Conservation (phyloP, 2,888 invertebrate genomes). For the Phaedon cochleariae region DNA sequence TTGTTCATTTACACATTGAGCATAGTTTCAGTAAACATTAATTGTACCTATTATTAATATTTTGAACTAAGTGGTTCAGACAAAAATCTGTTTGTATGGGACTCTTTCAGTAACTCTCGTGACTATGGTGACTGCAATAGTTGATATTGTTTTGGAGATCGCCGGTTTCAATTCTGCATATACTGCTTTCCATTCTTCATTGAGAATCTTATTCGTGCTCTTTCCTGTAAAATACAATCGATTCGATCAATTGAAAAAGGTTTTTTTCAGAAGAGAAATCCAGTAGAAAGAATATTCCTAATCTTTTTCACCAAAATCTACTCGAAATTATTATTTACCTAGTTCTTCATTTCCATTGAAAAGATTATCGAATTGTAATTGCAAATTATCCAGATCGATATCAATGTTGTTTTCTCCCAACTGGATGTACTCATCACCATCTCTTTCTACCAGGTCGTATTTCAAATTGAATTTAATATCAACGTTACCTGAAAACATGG, state of each 20-base stretch:
- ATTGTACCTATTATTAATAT: not conserved
- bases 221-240: not conserved
- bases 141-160: not conserved
- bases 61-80: not conserved
- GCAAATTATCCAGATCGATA: not conserved
- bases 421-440: not conserved
- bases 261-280: too few relatives aligned
- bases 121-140: not conserved
- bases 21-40: too few relatives aligned
- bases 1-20: too few relatives aligned
- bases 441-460: not conserved
- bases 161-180: conserved; percentile 2
- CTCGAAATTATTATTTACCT: not conserved
- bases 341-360: conserved; percentile 17
- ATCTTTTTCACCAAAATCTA: too few relatives aligned
- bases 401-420: not conserved
- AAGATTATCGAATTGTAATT: not conserved
- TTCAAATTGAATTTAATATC: not conserved
- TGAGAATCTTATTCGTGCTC: conserved; percentile 10
- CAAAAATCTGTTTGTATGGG: not conserved
- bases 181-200: conserved; percentile 7
- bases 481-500: not conserved
- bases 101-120: not conserved
- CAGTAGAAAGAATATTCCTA: too few relatives aligned
- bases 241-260: too few relatives aligned